phyloP scores from a whole-genome alignment of 2,888 invertebrate genomes.

The Tetanocera ferruginea region DNA sequence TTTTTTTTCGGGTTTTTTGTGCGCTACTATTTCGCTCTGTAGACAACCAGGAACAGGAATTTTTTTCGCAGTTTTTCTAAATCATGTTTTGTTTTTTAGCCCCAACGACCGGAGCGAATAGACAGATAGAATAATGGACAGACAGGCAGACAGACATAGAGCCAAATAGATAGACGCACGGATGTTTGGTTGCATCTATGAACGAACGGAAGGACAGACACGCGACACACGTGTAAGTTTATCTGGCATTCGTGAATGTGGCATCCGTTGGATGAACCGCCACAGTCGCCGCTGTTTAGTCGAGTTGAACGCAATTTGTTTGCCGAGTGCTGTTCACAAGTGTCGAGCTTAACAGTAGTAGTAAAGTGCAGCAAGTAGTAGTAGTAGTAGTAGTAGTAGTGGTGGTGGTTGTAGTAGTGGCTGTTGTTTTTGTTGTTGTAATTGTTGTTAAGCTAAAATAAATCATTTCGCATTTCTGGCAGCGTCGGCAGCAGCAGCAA shows the following conservation, averaged over 20 bases:
- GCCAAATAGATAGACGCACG: not conserved
- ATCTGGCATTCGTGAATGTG: not conserved
- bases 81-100: conserved; percentile 24
- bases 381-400: not conserved
- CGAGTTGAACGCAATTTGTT: conserved; percentile 32
- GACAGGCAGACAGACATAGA: not conserved
- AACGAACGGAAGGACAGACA: not conserved
- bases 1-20: not conserved
- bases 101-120: not conserved
- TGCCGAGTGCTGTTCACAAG: conserved; percentile 23
- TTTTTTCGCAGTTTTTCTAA: not conserved
- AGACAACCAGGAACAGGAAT: conserved; percentile 23
- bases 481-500: not conserved
- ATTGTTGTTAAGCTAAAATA: conserved; percentile 2
- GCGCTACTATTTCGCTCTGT: not conserved
- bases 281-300: conserved; percentile 11
- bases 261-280: not conserved
- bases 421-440: not conserved
- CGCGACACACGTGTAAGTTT: not conserved
- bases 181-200: not conserved
- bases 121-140: not conserved
- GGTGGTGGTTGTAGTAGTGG: not conserved
- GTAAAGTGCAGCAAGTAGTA: not conserved
- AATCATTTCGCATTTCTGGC: conserved; percentile 23
- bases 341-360: conserved; percentile 1